Evolutionary conservation across 37 sponge, comb jelly and placozoan species (phyloP).

Genomic region (Beroe forskalii): DNA sequence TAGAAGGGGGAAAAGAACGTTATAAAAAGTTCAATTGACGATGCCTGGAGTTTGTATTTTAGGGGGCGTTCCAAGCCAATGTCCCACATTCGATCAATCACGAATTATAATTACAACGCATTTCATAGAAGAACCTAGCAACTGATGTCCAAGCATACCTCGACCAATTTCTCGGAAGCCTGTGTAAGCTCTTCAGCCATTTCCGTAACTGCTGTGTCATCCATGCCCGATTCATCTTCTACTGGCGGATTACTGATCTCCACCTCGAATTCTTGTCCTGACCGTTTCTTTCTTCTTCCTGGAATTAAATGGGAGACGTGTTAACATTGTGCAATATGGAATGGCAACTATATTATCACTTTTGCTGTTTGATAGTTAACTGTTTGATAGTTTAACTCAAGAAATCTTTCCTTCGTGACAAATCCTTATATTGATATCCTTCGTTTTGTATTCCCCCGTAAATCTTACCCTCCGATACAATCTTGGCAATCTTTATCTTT

Average conservation of each 20-base stretch:
- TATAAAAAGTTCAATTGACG: no score
- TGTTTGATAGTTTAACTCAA: no score
- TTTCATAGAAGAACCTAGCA: not conserved
- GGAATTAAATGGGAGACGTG: no score
- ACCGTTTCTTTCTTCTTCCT: conserved; percentile 1
- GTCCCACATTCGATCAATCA: not conserved
- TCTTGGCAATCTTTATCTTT: conserved; percentile 81
- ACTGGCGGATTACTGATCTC: conserved; percentile 82
- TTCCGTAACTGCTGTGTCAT: conserved; percentile 65
- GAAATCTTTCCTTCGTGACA: no score
- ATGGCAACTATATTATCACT: no score
- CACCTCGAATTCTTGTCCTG: conserved; percentile 65
- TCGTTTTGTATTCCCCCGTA: no score
- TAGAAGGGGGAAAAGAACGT: no score
- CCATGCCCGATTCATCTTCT: conserved; percentile 28
- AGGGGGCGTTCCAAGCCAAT: no score
- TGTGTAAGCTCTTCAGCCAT: conserved; percentile 66
- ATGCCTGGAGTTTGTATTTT: no score
- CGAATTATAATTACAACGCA: not conserved
- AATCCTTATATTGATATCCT: no score
- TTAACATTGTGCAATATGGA: no score
- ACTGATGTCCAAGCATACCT: not conserved
- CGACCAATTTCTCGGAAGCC: conserved; percentile 43
- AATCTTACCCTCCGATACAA: conserved; percentile 60
- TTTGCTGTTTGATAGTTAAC: no score